Evolutionary conservation across 2,888 invertebrate genomes (phyloP), one percentile per base, ranked within the genome.

Genomic region (Dinocampus coccinellae): DNA sequence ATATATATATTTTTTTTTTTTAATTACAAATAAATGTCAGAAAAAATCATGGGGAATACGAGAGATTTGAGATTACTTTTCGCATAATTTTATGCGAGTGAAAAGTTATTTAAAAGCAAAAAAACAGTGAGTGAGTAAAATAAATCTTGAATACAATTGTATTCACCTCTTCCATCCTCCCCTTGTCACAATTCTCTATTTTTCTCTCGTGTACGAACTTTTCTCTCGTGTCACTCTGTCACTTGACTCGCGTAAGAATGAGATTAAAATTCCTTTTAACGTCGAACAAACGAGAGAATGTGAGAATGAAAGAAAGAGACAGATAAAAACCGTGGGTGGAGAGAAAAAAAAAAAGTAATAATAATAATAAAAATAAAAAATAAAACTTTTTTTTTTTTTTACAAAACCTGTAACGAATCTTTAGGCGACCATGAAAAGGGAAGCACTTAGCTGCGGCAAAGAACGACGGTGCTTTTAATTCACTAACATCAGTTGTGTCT

Each of bases 231-330:
- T n/a, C n/a, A n/a, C 77, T 75, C 76, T 80, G 80, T 79, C 81
- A 80, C 80, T 80, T 78, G 73, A 78, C 75, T 78, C 77, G 74
- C 74, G 76, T 63, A 69, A 81, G 81, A 83, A 82, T 81, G 81
- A 82, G 80, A 82, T 80, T 82, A 81, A 82, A 81, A 81, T 81
- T 82, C 79, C 81, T 82, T 82, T 82, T 81, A 81, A 77, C 81
- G 78, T 80, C 76, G 62, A 20, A 42, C 73, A 68, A 68, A 63
- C 66, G 70, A 61, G n/a, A n/a, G n/a, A n/a, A n/a, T n/a, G n/a
- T n/a, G 63, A n/a, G 53, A 75, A 66, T 34, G 64, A 64, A 58
- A 36, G 64, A 26, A 52, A 53, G 52, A 20, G 29, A 39, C 68
- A 26, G 68, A 69, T 70, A 77, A 73, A 36, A 55, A 73, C 72